These are phyloP conservation scores for Diceros bicornis DNA, from an alignment of 2,797 vertebrate genomes.

Conservation along the genomic window DNA sequence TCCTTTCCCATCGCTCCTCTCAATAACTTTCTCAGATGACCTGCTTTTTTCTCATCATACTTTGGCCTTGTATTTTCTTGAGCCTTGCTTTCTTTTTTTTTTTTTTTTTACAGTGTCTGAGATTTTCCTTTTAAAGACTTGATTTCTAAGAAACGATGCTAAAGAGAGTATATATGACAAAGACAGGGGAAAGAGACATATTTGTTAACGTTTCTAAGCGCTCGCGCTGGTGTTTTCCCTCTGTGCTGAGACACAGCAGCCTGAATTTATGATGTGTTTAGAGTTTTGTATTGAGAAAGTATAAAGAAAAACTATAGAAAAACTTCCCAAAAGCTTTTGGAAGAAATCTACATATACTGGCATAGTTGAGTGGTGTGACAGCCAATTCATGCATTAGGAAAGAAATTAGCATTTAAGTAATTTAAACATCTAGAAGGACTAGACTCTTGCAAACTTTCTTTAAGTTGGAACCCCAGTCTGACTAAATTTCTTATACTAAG, in stretches of 20 bases:
- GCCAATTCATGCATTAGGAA: neutral
- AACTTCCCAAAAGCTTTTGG: constrained; percentile 47
- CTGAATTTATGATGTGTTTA: constrained; percentile 53
- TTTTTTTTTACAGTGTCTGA: neutral
- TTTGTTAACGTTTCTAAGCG: constrained; percentile 41
- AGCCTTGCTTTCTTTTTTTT: neutral
- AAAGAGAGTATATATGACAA: neutral
- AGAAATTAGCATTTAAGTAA: constrained; percentile 52
- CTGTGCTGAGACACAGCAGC: neutral
- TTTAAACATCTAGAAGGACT: neutral
- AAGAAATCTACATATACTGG: constrained; percentile 47
- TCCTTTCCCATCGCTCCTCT: neutral
- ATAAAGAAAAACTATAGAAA: constrained; percentile 37
- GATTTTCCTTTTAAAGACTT: constrained; percentile 28
- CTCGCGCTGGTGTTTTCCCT: neutral
- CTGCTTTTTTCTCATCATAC: neutral
- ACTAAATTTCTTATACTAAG: neutral
- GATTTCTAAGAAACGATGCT: constrained; percentile 47
- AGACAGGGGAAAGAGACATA: neutral
- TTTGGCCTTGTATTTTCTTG: constrained; percentile 45
- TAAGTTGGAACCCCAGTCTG: neutral
- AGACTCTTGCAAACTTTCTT: neutral
- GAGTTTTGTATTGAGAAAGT: constrained; percentile 35
- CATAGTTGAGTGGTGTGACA: neutral
- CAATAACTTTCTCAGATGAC: constrained; percentile 46